Conservation (phyloP, 1,140 invertebrate genomes). For the Apolygus lucorum region DNA sequence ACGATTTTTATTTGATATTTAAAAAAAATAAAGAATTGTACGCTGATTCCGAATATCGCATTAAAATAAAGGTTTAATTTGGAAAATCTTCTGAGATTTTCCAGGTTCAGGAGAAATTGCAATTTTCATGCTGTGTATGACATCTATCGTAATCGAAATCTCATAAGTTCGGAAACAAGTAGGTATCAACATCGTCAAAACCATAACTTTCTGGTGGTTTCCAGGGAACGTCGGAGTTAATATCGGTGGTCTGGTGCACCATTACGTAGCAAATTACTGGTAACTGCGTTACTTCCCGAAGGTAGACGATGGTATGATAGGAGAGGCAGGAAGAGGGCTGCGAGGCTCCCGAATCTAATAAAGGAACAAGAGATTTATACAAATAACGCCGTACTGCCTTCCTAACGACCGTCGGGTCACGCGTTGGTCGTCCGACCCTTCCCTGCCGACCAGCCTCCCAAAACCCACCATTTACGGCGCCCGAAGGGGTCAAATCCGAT, state of each 20-base stretch:
- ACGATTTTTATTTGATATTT: too few relatives aligned
- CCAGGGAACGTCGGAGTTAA: background rate
- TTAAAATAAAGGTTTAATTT: too few relatives aligned
- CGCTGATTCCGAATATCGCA: too few relatives aligned
- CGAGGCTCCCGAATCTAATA: conserved; percentile 9
- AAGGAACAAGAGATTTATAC: conserved; percentile 14
- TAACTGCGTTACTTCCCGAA: background rate
- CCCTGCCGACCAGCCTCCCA: background rate
- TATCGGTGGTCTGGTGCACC: background rate
- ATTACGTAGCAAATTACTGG: conserved; percentile 1
- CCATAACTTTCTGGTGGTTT: too few relatives aligned
- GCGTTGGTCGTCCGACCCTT: background rate
- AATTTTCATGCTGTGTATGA: too few relatives aligned
- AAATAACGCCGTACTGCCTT: background rate
- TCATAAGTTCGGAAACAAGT: too few relatives aligned
- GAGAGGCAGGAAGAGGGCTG: background rate
- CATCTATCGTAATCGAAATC: too few relatives aligned
- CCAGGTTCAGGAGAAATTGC: too few relatives aligned
- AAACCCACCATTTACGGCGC: background rate
- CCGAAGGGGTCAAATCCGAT: background rate
- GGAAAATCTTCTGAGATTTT: too few relatives aligned
- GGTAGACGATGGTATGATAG: background rate
- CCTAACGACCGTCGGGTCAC: background rate
- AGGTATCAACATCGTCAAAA: too few relatives aligned
- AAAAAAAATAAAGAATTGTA: too few relatives aligned